A percentile compares a stretch with the other conserved stretches of the same genome.
phyloP scores from a whole-genome alignment of 2,888 invertebrate species.

The Steinernema scapterisci region DNA sequence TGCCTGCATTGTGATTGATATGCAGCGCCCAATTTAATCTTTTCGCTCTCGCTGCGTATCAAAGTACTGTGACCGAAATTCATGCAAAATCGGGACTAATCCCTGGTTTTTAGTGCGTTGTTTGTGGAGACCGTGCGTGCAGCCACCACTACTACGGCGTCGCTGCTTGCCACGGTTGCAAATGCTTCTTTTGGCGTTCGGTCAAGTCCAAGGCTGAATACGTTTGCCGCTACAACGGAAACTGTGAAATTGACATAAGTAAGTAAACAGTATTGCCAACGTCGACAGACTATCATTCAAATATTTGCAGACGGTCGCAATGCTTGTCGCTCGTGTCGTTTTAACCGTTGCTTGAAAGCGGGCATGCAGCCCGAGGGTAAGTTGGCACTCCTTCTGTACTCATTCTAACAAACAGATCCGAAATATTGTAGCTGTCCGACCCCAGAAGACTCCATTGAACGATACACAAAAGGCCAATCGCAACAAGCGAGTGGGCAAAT shows the following conservation, averaged over 20 bases:
- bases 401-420: neutral
- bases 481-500: conserved; percentile 18
- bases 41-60: no score
- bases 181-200: conserved; percentile 65
- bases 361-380: conserved; percentile 51
- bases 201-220: conserved; percentile 58
- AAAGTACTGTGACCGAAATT: no score
- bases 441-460: conserved; percentile 23
- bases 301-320: conserved; percentile 52
- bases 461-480: conserved; percentile 31
- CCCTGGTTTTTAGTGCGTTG: conserved; percentile 57
- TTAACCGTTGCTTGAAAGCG: conserved; percentile 54
- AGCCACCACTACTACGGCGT: conserved; percentile 65
- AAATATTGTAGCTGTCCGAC: conserved; percentile 39
- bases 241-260: conserved; percentile 60
- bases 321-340: conserved; percentile 62
- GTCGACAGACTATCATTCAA: neutral
- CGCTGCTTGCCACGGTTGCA: conserved; percentile 61
- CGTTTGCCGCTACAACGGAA: conserved; percentile 60
- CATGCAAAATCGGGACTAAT: neutral
- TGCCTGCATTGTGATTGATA: no score
- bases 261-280: neutral
- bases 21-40: no score
- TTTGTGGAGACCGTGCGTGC: conserved; percentile 64
- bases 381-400: neutral